These are phyloP conservation scores for Rhynchonycteris naso DNA, from an alignment of 2,797 vertebrate genomes.

Conservation along the genomic window DNA sequence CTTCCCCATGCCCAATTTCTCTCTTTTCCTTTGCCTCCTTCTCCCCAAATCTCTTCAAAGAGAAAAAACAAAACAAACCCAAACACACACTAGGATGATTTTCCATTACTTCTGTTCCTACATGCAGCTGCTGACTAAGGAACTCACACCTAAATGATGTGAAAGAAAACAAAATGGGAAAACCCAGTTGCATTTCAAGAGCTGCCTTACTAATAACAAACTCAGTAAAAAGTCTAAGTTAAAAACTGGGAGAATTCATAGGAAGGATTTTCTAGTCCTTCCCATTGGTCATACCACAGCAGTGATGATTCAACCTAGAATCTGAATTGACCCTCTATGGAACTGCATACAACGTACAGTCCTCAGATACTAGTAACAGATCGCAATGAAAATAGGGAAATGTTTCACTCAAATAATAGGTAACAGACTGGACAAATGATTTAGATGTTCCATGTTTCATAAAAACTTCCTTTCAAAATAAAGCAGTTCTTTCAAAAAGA, in stretches of 20 bases:
- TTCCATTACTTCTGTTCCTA: slow-evolving; percentile 30
- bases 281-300: background rate
- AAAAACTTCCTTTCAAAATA: slow-evolving; percentile 76
- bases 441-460: slow-evolving; percentile 56
- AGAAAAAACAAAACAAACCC: background rate
- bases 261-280: slow-evolving; percentile 6
- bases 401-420: slow-evolving; percentile 51
- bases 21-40: background rate
- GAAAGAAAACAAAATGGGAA: slow-evolving; percentile 26
- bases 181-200: slow-evolving; percentile 14
- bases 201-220: slow-evolving; percentile 57
- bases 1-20: slow-evolving; percentile 19
- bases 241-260: background rate
- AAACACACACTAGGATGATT: background rate
- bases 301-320: slow-evolving; percentile 36
- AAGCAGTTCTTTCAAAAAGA: slow-evolving; percentile 65
- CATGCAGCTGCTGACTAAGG: slow-evolving; percentile 27
- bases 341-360: background rate
- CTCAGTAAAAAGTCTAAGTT: background rate
- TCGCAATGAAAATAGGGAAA: background rate
- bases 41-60: background rate
- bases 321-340: background rate
- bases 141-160: slow-evolving; percentile 11
- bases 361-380: slow-evolving; percentile 8
- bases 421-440: slow-evolving; percentile 41